Conservation (phyloP, 2,113 vertebrate genomes). For the Centropristis striata region DNA sequence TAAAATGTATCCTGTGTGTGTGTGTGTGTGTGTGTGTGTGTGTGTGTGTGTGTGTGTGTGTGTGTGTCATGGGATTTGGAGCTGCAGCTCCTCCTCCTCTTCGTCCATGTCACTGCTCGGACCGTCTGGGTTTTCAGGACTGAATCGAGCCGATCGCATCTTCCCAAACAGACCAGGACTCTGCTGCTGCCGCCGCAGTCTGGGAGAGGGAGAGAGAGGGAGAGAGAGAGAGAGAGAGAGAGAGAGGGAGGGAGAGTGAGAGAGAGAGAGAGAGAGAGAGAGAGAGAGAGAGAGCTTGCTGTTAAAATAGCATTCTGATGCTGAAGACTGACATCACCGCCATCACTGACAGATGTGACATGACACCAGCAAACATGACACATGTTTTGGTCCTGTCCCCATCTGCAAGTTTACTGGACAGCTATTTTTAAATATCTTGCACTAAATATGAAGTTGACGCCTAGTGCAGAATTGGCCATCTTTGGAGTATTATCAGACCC, state of each 20-base stretch:
- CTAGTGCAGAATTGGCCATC: too few species aligned
- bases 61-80: slow-evolving; percentile 90
- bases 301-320: neutral
- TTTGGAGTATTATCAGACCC: too few species aligned
- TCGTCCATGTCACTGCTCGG: slow-evolving; percentile 91
- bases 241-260: neutral
- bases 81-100: slow-evolving; percentile 92
- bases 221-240: neutral
- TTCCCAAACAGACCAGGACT: slow-evolving; percentile 91
- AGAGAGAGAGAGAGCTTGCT: neutral
- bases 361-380: too few species aligned
- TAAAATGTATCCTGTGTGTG: neutral
- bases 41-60: slow-evolving; percentile 7
- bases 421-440: too few species aligned
- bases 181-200: slow-evolving; percentile 95
- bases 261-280: neutral
- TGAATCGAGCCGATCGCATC: slow-evolving; percentile 90
- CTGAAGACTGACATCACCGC: too few species aligned
- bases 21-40: slow-evolving; percentile 43
- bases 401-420: too few species aligned
- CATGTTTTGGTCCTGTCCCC: too few species aligned
- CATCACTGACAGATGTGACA: too few species aligned
- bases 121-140: slow-evolving; percentile 86
- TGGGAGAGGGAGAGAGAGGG: slow-evolving; percentile 51
- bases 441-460: too few species aligned